Evolutionary conservation across 2,888 invertebrate species (phyloP), one percentile per base, ranked within the genome.

Genomic region (Invenusta paracnida): DNA sequence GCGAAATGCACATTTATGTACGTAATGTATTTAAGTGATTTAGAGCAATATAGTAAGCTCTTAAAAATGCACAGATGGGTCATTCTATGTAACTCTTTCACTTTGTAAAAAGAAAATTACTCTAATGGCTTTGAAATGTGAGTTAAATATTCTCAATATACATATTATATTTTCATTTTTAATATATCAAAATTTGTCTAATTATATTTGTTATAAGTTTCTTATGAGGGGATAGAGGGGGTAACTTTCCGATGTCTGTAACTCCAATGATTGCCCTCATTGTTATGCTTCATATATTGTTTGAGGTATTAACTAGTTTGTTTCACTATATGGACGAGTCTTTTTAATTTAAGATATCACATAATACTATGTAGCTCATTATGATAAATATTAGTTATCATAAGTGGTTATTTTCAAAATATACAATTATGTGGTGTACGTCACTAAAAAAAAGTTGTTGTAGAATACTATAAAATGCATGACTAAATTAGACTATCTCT

Each of bases 31-130:
- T n/a, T n/a, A n/a, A n/a, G n/a, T n/a, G n/a, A n/a, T n/a, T n/a
- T n/a, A n/a, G n/a, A n/a, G n/a, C n/a, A n/a, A n/a, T n/a, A n/a
- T n/a, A n/a, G n/a, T n/a, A n/a, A n/a, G n/a, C n/a, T n/a, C n/a
- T n/a, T n/a, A n/a, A n/a, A n/a, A n/a, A n/a, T n/a, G n/a, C n/a
- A 48, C 48, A 48, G 48, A 23, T 73, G 73, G 73, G 73, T 73
- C 73, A 73, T 73, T 73, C 73, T 23, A 73, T 73, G 73, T 73
- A 73, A 73, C 73, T 73, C 73, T 73, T 73, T 23, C 73, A 73
- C 73, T 73, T 73, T 73, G 73, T 5, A 73, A 73, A 73, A 73
- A 73, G 27, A 73, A 73, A 73, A 73, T n/a, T 73, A 23, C 11
- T 73, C 73, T 73, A 73, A 23, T 73, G 73, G 73, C 73, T 73